Base-by-base conservation (phyloP, 2,888 invertebrate species). In the Zele albiditarsus region DNA sequence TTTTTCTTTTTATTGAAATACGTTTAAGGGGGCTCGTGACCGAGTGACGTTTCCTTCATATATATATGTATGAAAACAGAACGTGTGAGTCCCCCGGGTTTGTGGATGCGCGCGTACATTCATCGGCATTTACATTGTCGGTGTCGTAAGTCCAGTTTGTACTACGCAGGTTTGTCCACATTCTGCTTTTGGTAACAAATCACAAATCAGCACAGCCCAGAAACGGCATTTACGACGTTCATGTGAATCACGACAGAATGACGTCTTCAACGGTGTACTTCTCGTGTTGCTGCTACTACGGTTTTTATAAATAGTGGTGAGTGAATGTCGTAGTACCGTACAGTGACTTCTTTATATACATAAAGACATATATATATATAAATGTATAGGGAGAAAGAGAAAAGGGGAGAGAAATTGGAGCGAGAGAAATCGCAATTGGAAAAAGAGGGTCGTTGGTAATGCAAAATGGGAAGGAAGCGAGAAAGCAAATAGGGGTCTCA, bases 301-400 rank as follows among this genome's bases (percentile, higher is more conserved):
- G 70, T 74, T 76, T 75, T 79, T 77, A 79, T 79, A 80, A 75
- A 80, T 73, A 81, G 79, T 77, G 83, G 82, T 83, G 82, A 83
- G 82, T 79, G 77, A 79, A 78, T 76, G 74, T 77, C 77, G 72
- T 71, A 62, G 46, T 42, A 71, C 60, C 3, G n/a, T 16, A 42
- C 46, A 71, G 71, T 20, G 42, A 58, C 27, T 49, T n/a, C 16
- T n/a, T 16, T 46, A 46, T 46, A 46, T 66, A 46, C 25, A 53
- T 42, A 68, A 14, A 33, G 10, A 57, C n/a, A 14, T 23, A 60
- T 28, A 53, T 49, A 53, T n/a, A 53, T 23, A 10, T 46, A n/a
- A 20, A 1, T 10, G 2, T 12, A 10, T 23, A 33, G 62, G 62
- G 57, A 71, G 71, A 75, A 69, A 76, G 74, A 74, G 67, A 75